These are phyloP conservation scores for Drosophila picticornis DNA, from an alignment of 2,888 invertebrate genomes.

Conservation along the genomic window DNA sequence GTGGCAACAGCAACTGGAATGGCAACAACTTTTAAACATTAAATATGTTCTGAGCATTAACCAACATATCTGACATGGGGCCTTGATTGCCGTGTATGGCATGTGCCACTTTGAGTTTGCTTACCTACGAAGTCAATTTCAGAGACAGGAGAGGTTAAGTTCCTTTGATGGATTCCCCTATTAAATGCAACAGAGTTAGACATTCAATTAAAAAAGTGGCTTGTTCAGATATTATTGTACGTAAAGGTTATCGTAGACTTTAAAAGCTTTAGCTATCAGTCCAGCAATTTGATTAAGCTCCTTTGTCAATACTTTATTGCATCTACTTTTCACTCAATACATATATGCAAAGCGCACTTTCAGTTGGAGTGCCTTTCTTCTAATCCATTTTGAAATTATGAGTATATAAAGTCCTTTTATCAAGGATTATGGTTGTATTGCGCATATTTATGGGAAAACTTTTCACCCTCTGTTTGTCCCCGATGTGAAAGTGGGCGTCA, in stretches of 20 bases:
- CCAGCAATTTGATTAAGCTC: not conserved
- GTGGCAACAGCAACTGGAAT: constrained; percentile 38
- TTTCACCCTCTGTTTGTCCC: constrained; percentile 27
- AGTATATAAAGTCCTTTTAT: constrained; percentile 56
- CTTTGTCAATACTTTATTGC: not conserved
- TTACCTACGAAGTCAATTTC: not conserved
- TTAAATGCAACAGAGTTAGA: not conserved
- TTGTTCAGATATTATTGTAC: not conserved
- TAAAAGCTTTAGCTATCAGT: not conserved
- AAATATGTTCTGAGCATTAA: constrained; percentile 35
- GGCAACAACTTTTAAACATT: constrained; percentile 31
- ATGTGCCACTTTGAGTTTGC: not conserved
- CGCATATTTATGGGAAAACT: constrained; percentile 52
- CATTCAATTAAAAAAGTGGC: not conserved
- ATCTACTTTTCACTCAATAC: not conserved
- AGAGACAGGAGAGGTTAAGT: not conserved
- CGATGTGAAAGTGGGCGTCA: constrained; percentile 10
- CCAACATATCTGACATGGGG: not conserved
- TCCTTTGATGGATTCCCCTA: not conserved
- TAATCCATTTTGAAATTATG: constrained; percentile 69
- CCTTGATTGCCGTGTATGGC: not conserved
- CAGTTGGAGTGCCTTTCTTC: not conserved
- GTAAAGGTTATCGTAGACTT: not conserved
- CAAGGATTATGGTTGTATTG: constrained; percentile 38
- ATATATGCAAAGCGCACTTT: constrained; percentile 24